Base-by-base conservation (phyloP, 2,888 invertebrate species). In the Tryphoninae sp. region DNA sequence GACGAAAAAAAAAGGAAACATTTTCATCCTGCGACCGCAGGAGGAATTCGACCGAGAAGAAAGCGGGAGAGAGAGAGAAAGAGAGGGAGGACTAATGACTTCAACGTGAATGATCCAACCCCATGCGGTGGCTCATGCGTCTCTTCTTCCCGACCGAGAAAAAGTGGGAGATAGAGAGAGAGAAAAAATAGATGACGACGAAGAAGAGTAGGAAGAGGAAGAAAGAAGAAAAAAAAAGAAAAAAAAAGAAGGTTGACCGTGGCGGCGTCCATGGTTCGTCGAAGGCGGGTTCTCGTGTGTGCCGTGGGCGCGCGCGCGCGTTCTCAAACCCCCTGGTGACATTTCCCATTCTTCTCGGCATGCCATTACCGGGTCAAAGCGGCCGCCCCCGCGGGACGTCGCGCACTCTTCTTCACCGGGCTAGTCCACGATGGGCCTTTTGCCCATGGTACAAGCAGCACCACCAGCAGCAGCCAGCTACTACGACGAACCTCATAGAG, bases 301-400 rank as follows among this genome's bases (percentile, higher is more conserved):
- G 85, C 84, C 84, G 87, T 80, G 87, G 83, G 77, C 83, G 82
- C 83, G 83, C 86, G 85, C 85, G 85, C 84, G 84, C 83, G 81
- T 73, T 83, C 81, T 80, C 84, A 82, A 81, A 86, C 91, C 91
- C 91, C 91, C 91, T 91, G 90, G 91, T 90, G 91, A 91, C 91
- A 91, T 89, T 90, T 91, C 89, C 89, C 90, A 91, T 91, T 91
- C 91, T 91, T 91, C 90, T 90, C 89, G 89, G 91, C 91, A 90
- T 90, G 89, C 90, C 87, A 91, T 91, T 91, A 91, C 88, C 89
- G 61, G 88, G 88, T 89, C 90, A 91, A 91, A 91, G 90, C 89
- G 45, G 86, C 91, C 91, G 91, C 89, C 91, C 90, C 91, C 90
- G 90, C 91, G 89, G 91, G 91, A 89, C 84, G 89, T 86, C 91